phyloP scores from a whole-genome alignment of 1,140 invertebrate species.

The Forficula auricularia region DNA sequence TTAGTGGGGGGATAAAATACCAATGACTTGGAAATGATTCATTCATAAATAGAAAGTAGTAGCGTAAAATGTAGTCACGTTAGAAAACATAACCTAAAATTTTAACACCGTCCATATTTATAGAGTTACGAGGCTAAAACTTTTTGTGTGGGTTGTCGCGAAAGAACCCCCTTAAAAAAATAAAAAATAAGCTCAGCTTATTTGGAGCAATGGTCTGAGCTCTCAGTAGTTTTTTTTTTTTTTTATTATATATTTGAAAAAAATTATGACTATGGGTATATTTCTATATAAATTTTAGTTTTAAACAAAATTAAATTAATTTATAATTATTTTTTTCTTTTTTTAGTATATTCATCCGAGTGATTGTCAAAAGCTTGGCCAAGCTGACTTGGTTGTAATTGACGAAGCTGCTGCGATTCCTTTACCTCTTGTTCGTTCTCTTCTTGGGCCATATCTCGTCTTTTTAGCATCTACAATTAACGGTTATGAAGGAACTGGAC shows the following conservation, averaged over 20 bases:
- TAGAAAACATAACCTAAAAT: too few species aligned
- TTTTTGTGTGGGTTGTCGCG: too few species aligned
- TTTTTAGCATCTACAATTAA: conserved; percentile 96
- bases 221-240: too few species aligned
- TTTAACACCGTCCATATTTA: too few species aligned
- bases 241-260: neutral
- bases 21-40: too few species aligned
- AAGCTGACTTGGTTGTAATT: conserved; percentile 89
- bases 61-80: too few species aligned
- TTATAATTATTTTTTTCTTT: conserved; percentile 3
- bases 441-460: conserved; percentile 83
- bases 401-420: conserved; percentile 99
- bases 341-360: conserved; percentile 82
- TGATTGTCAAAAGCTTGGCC: conserved; percentile 72
- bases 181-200: too few species aligned
- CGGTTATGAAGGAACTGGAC: conserved; percentile 95
- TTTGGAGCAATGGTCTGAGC: too few species aligned
- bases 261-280: neutral
- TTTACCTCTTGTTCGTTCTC: conserved; percentile 74
- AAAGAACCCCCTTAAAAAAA: too few species aligned
- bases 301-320: neutral
- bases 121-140: too few species aligned
- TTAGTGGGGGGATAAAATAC: too few species aligned
- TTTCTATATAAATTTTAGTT: neutral
- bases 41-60: too few species aligned